Percentiles rank a stretch among this genome's conserved stretches.
Conservation (phyloP, 1,140 invertebrate genomes). For the Drosophila sucinea region DNA sequence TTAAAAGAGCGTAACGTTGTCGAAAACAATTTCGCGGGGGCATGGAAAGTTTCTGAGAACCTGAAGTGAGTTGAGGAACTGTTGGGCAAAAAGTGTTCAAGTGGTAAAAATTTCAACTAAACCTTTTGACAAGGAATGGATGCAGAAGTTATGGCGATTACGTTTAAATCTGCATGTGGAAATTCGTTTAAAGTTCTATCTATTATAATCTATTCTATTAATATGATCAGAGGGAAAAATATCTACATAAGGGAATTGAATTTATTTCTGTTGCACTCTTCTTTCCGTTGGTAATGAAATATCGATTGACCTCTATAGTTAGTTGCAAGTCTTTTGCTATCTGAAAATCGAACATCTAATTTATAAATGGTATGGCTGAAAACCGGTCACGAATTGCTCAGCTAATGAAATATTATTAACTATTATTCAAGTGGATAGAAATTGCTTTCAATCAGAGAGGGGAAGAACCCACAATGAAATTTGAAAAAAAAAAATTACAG, state of each 20-base stretch:
- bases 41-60: constrained; percentile 28
- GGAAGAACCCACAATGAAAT: constrained; percentile 5
- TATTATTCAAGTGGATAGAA: constrained; percentile 30
- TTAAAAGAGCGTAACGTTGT: constrained; percentile 47
- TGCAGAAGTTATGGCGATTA: not conserved
- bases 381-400: constrained; percentile 45
- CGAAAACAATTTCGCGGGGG: constrained; percentile 35
- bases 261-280: too few species aligned
- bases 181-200: not conserved
- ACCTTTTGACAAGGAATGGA: not conserved
- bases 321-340: not conserved
- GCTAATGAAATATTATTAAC: constrained; percentile 39
- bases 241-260: too few species aligned
- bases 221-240: too few species aligned
- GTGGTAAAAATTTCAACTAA: not conserved
- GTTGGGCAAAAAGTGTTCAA: constrained; percentile 2
- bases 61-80: not conserved
- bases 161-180: not conserved
- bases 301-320: not conserved
- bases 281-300: not conserved
- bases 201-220: too few species aligned
- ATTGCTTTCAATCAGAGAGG: not conserved
- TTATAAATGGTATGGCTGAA: not conserved
- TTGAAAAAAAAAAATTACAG: constrained; percentile 17
- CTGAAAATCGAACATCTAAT: not conserved